A percentile compares a stretch with the other conserved stretches of the same genome.
These are phyloP conservation scores for Heterodera filipjevi DNA, from an alignment of 2,888 invertebrate species.

Conservation along the genomic window DNA sequence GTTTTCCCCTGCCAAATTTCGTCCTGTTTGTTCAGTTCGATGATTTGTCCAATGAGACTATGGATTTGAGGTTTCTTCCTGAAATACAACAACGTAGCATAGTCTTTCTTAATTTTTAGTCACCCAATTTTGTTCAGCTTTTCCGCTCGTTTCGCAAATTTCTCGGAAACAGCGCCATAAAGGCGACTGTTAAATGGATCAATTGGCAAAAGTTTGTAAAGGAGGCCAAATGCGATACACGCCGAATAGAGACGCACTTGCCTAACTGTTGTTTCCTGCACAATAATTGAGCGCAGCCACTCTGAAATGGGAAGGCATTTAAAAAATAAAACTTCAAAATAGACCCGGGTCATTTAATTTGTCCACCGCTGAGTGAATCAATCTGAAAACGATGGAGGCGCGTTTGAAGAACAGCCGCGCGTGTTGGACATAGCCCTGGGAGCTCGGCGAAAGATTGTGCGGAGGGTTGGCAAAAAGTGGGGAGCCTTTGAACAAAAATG, in stretches of 20 bases:
- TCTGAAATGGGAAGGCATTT: constrained; percentile 21
- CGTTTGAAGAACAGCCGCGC: constrained; percentile 34
- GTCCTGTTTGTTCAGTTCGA: constrained; percentile 19
- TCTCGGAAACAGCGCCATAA: constrained; percentile 18
- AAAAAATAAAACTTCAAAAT: neutral
- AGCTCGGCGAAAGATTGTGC: constrained; percentile 29
- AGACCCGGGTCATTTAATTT: constrained; percentile 19
- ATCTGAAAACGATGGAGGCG: constrained; percentile 26
- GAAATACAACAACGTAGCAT: constrained; percentile 6
- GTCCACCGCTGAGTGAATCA: constrained; percentile 17
- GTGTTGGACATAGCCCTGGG: constrained; percentile 31
- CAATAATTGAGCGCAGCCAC: constrained; percentile 20
- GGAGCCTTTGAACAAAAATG: neutral
- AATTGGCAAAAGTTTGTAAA: constrained; percentile 25
- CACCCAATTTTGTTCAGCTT: neutral
- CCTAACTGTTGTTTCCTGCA: constrained; percentile 23
- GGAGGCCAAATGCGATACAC: constrained; percentile 28
- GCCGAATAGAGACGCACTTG: constrained; percentile 30
- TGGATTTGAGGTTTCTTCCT: constrained; percentile 29
- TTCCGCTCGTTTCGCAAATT: constrained; percentile 25
- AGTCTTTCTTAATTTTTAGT: neutral
- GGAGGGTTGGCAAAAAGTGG: constrained; percentile 29
- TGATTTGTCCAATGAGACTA: constrained; percentile 23
- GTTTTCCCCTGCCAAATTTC: constrained; percentile 33
- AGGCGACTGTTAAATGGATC: constrained; percentile 16